Percentiles rank a stretch among this genome's conserved stretches.
phyloP scores from a whole-genome alignment of 2,113 vertebrate species.

The Miniopterus natalensis region DNA sequence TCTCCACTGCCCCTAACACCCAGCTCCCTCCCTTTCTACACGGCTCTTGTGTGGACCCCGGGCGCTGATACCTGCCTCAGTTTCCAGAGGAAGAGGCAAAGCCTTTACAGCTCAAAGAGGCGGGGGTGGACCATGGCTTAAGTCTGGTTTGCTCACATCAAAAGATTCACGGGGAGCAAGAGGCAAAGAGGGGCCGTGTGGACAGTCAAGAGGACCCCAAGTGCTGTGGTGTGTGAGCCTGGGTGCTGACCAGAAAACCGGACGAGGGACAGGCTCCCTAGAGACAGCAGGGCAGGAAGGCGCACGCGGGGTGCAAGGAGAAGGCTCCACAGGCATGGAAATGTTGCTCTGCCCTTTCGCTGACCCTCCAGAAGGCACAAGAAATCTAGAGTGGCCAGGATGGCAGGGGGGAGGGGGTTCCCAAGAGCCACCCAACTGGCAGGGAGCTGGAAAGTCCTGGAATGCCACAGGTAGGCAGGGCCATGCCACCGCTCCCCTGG shows the following conservation, averaged over 20 bases:
- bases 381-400: background rate
- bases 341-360: background rate
- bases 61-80: background rate
- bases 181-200: conserved; percentile 40
- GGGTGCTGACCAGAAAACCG: background rate
- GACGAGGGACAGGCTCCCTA: conserved; percentile 45
- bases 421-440: background rate
- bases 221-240: conserved; percentile 78
- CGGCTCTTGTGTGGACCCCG: background rate
- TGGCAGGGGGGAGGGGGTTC: background rate
- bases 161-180: conserved; percentile 75
- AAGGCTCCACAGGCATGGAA: background rate
- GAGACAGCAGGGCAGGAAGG: conserved; percentile 78
- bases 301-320: background rate
- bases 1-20: background rate
- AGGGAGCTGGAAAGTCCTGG: background rate
- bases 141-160: conserved; percentile 91
- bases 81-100: conserved; percentile 54
- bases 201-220: conserved; percentile 88
- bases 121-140: conserved; percentile 89
- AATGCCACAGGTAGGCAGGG: background rate
- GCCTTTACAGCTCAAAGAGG: conserved; percentile 89
- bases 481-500: background rate
- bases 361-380: background rate
- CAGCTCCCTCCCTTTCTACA: background rate